phyloP scores from a whole-genome alignment of 2,888 invertebrate genomes.

The Crematogaster levior region DNA sequence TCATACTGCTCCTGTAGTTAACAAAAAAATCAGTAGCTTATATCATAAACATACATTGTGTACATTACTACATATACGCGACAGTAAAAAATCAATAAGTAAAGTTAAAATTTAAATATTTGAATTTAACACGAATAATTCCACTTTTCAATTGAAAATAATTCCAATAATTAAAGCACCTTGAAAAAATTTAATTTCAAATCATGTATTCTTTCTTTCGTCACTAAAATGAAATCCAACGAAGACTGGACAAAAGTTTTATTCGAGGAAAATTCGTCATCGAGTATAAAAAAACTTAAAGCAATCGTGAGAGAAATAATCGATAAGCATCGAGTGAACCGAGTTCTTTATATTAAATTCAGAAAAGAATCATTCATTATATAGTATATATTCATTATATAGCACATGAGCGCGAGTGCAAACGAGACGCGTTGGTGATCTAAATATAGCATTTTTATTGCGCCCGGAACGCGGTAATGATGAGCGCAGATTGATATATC shows the following conservation, averaged over 20 bases:
- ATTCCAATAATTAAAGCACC: neutral
- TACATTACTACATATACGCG: neutral
- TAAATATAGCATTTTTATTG: slow-evolving; percentile 38
- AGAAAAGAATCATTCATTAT: neutral
- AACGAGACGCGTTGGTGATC: neutral
- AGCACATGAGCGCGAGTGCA: neutral
- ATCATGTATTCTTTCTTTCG: neutral
- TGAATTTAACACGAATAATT: neutral
- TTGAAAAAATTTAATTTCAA: neutral
- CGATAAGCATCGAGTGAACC: neutral
- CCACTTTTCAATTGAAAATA: too few relatives aligned
- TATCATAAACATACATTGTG: neutral
- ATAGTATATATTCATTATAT: slow-evolving; percentile 1
- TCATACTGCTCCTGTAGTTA: slow-evolving; percentile 76
- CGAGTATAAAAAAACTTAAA: neutral
- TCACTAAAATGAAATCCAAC: neutral
- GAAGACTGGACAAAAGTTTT: neutral
- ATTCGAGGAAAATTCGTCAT: neutral
- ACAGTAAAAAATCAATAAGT: neutral
- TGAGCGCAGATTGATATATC: slow-evolving; percentile 25
- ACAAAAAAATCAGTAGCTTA: slow-evolving; percentile 7
- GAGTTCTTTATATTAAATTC: slow-evolving; percentile 1
- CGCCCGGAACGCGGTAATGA: slow-evolving; percentile 8
- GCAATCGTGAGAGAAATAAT: neutral
- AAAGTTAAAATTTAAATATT: slow-evolving; percentile 2